Conservation (phyloP, 2,113 vertebrate species). For the Alosa alosa region DNA sequence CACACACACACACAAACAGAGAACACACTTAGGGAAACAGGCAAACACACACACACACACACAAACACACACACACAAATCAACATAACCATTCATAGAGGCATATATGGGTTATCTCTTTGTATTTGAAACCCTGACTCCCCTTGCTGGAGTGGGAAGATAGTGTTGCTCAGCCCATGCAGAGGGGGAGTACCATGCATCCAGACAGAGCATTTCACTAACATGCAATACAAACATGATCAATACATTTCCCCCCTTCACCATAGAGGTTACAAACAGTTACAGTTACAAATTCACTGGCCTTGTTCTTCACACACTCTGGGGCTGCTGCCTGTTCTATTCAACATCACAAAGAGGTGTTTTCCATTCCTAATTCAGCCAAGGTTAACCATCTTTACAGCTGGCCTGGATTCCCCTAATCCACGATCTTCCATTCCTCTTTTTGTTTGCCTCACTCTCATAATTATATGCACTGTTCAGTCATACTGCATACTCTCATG, state of each 20-base stretch:
- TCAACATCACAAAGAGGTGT: not conserved
- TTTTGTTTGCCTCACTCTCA: not conserved
- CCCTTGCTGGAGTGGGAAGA: not conserved
- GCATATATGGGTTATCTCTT: not conserved
- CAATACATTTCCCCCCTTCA: not conserved
- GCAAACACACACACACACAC: slow-evolving; percentile 9
- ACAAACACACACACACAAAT: not conserved
- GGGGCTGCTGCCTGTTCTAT: not conserved
- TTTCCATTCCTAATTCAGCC: slow-evolving; percentile 6
- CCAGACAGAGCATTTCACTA: not conserved
- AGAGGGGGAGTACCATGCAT: not conserved
- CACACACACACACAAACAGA: not conserved
- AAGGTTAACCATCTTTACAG: not conserved
- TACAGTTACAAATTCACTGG: slow-evolving; percentile 1
- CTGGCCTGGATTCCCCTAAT: not conserved
- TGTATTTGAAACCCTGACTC: not conserved
- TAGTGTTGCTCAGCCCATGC: not conserved
- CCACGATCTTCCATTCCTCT: not conserved
- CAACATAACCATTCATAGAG: not conserved
- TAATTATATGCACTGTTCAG: slow-evolving; percentile 2
- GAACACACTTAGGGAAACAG: not conserved
- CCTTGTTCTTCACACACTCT: not conserved
- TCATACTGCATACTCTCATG: not conserved
- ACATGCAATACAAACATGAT: not conserved
- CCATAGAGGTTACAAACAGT: not conserved